phyloP scores from a whole-genome alignment of 2,113 vertebrate species.

The Phalacrocorax brasilianus region DNA sequence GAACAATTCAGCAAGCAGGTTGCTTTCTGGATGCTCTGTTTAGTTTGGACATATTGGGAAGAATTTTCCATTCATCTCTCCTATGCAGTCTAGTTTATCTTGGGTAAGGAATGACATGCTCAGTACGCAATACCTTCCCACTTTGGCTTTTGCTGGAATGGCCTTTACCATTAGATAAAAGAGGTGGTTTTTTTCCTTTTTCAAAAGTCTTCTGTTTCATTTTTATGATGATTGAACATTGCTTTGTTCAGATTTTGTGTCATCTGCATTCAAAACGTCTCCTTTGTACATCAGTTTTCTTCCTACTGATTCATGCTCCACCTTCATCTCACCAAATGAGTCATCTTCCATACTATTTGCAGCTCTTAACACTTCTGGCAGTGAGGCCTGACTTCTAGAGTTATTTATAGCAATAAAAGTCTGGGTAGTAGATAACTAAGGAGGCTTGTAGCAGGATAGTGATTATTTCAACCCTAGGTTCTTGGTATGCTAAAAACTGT shows the following conservation, averaged over 20 bases:
- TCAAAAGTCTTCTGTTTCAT: background rate
- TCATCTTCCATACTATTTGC: slow-evolving; percentile 52
- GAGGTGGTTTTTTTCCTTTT: background rate
- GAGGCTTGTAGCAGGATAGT: slow-evolving; percentile 11
- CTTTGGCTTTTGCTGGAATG: background rate
- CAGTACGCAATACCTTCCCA: background rate
- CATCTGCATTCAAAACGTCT: background rate
- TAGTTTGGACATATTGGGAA: background rate
- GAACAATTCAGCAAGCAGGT: slow-evolving; percentile 14
- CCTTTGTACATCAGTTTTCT: slow-evolving; percentile 42
- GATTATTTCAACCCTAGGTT: background rate
- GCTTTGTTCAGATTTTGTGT: slow-evolving; percentile 18
- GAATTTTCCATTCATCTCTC: slow-evolving; percentile 8
- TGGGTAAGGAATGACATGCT: background rate
- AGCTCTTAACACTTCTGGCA: slow-evolving; percentile 48
- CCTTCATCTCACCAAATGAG: slow-evolving; percentile 49
- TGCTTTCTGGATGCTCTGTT: background rate
- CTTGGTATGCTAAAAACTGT: background rate
- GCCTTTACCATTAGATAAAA: background rate
- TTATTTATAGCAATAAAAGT: slow-evolving; percentile 47
- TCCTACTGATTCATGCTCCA: slow-evolving; percentile 43
- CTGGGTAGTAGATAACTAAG: background rate
- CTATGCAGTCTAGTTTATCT: background rate
- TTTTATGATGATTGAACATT: slow-evolving; percentile 6
- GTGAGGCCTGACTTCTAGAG: background rate